Evolutionary conservation across 2,797 vertebrate species (phyloP).

Genomic region (Cryptoprocta ferox): DNA sequence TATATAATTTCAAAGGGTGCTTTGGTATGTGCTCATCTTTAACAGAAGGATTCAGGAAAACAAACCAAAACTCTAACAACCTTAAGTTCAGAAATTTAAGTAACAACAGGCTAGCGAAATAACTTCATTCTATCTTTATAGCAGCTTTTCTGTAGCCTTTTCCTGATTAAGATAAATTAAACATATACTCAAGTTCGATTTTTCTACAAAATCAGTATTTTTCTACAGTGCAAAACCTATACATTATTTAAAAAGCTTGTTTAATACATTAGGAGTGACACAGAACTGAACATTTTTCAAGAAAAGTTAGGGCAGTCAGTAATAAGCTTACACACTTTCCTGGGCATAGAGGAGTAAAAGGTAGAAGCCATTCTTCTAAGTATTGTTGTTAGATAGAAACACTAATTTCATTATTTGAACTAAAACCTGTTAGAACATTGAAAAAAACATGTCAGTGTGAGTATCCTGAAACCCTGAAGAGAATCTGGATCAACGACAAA

Average conservation of each 20-base stretch:
- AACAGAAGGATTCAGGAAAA: neutral
- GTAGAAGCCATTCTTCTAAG: neutral
- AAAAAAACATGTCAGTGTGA: neutral
- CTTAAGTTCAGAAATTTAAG: neutral
- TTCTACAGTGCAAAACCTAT: conserved; percentile 26
- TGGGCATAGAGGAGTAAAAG: neutral
- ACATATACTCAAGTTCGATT: neutral
- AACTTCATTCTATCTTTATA: neutral
- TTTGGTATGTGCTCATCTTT: neutral
- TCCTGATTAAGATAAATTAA: neutral
- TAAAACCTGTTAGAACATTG: neutral
- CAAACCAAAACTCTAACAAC: neutral
- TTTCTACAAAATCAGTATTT: conserved; percentile 10
- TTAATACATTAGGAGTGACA: conserved; percentile 44
- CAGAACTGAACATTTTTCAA: conserved; percentile 13
- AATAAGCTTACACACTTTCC: neutral
- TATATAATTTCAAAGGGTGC: neutral
- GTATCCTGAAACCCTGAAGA: neutral
- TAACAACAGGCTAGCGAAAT: neutral
- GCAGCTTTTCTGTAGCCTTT: neutral
- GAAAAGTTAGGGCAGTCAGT: neutral
- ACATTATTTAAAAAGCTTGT: conserved; percentile 2
- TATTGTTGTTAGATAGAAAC: conserved; percentile 47
- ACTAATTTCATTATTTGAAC: neutral
- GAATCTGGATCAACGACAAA: neutral